Percentiles rank a stretch among this genome's conserved stretches.
These are phyloP conservation scores for Gari tellinella DNA, from an alignment of 2,888 invertebrate genomes.

Conservation along the genomic window DNA sequence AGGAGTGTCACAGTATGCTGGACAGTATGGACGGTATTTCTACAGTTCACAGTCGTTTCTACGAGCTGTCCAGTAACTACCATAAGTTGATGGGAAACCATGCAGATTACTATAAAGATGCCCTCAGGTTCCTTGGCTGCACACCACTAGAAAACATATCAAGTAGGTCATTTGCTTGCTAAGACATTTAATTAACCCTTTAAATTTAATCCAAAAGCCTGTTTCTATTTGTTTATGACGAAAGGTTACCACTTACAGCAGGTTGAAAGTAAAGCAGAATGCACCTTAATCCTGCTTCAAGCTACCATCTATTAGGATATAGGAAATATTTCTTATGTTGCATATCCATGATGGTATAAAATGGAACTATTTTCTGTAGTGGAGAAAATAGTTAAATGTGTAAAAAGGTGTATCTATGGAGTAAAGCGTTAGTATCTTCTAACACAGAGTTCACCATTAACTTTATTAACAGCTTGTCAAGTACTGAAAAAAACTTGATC, in stretches of 20 bases:
- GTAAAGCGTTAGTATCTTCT: no score
- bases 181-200: neutral
- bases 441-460: neutral
- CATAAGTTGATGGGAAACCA: conserved; percentile 90
- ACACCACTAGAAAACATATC: conserved; percentile 89
- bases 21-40: conserved; percentile 97
- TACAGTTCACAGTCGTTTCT: conserved; percentile 96
- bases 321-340: no score
- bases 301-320: no score
- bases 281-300: no score
- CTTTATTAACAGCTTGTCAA: no score
- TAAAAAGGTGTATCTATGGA: no score
- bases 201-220: neutral
- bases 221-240: neutral
- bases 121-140: conserved; percentile 92
- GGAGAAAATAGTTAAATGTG: no score
- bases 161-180: conserved; percentile 58
- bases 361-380: no score
- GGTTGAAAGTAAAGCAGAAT: no score
- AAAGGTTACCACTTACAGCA: no score
- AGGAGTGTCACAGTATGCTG: conserved; percentile 92
- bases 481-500: no score
- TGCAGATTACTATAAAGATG: conserved; percentile 97
- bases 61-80: conserved; percentile 95
- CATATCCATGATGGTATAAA: no score